Percentiles rank a stretch among this genome's conserved stretches.
Evolutionary conservation across 2,888 invertebrate genomes (phyloP).

Genomic region (Emesis russula): DNA sequence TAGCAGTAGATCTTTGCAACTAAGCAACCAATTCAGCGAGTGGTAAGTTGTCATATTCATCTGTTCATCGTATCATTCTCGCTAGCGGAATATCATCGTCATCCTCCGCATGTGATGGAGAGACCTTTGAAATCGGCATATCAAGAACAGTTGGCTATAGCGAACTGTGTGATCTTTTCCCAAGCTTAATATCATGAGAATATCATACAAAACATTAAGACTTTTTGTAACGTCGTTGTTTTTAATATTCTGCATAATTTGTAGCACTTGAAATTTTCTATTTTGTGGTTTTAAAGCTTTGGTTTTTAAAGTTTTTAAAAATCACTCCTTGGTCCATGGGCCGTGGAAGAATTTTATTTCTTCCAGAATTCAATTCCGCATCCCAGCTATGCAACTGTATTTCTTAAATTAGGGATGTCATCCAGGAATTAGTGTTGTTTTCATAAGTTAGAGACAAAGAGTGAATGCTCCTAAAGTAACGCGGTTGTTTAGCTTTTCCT

Average conservation of each 20-base stretch:
- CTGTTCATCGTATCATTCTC: too few relatives aligned
- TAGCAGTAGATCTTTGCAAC: constrained; percentile 44
- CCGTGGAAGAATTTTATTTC: too few relatives aligned
- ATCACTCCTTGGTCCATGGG: constrained; percentile 83
- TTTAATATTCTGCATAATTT: constrained; percentile 29
- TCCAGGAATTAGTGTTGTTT: too few relatives aligned
- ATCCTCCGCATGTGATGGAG: constrained; percentile 13
- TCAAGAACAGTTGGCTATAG: constrained; percentile 43
- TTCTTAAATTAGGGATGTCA: too few relatives aligned
- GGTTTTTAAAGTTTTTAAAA: too few relatives aligned
- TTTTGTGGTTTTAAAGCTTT: constrained; percentile 18
- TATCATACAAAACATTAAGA: constrained; percentile 77
- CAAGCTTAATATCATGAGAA: constrained; percentile 83
- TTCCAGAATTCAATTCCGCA: too few relatives aligned
- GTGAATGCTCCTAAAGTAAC: too few relatives aligned
- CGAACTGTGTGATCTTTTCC: constrained; percentile 38
- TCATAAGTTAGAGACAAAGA: too few relatives aligned
- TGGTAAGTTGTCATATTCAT: constrained; percentile 30
- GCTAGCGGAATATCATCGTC: constrained; percentile 6
- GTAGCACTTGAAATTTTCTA: constrained; percentile 13
- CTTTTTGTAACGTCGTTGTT: constrained; percentile 44
- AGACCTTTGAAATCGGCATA: constrained; percentile 67
- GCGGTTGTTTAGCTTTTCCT: too few relatives aligned
- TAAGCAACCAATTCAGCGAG: not conserved
- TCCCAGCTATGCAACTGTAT: too few relatives aligned